These are phyloP conservation scores for Catharus ustulatus DNA, from an alignment of 2,797 vertebrate species.

Conservation along the genomic window DNA sequence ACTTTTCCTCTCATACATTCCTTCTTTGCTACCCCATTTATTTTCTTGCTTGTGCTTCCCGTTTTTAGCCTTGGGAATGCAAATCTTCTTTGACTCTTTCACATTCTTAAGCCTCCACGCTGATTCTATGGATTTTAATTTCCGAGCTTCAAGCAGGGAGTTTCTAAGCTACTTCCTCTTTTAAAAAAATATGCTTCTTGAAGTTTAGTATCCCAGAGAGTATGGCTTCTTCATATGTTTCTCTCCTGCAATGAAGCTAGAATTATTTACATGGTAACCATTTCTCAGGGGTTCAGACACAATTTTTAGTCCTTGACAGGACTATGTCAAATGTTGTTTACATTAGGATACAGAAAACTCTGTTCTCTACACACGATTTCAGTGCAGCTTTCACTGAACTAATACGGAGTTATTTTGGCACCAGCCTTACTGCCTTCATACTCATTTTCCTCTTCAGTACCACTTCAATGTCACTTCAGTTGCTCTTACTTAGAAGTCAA, in stretches of 20 bases:
- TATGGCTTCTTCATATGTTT: slow-evolving; percentile 45
- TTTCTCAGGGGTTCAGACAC: slow-evolving; percentile 26
- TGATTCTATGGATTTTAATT: slow-evolving; percentile 69
- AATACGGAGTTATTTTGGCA: background rate
- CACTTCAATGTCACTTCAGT: background rate
- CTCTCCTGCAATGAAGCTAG: slow-evolving; percentile 42
- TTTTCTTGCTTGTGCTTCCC: slow-evolving; percentile 29
- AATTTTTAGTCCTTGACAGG: slow-evolving; percentile 24
- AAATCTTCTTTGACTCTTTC: slow-evolving; percentile 37
- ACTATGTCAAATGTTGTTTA: slow-evolving; percentile 33
- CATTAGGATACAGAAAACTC: background rate
- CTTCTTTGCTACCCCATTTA: background rate
- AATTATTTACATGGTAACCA: slow-evolving; percentile 46
- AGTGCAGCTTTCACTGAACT: background rate
- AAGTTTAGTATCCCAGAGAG: slow-evolving; percentile 61
- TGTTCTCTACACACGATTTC: background rate
- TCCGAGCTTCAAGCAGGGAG: slow-evolving; percentile 69
- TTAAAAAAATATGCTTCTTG: slow-evolving; percentile 31
- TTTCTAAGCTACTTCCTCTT: slow-evolving; percentile 69
- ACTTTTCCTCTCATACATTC: background rate
- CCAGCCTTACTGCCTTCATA: background rate
- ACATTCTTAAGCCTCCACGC: slow-evolving; percentile 57
- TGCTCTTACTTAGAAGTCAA: background rate
- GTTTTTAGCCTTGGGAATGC: slow-evolving; percentile 18
- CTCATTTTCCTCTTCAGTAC: background rate